Conservation (phyloP, 2,888 invertebrate species). For the Anthrax anthrax region DNA sequence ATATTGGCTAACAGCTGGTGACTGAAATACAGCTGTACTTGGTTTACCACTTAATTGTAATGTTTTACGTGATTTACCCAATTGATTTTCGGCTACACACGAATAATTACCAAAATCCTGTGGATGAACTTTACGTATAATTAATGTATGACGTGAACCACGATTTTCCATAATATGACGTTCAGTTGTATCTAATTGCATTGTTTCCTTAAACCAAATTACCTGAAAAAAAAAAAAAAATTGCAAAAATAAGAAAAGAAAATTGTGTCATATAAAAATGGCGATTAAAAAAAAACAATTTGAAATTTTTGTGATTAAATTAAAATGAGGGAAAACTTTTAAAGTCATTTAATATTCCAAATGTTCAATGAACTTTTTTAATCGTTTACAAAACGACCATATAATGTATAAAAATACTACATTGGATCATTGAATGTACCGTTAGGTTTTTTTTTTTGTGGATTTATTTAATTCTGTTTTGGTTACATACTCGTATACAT, state of each 20-base stretch:
- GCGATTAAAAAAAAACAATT: not conserved
- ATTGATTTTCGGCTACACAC: slow-evolving; percentile 52
- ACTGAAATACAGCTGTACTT: slow-evolving; percentile 48
- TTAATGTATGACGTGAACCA: slow-evolving; percentile 49
- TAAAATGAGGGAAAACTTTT: not conserved
- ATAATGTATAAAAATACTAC: no score
- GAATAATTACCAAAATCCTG: slow-evolving; percentile 57
- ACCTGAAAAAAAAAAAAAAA: slow-evolving; percentile 34
- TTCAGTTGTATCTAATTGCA: slow-evolving; percentile 52
- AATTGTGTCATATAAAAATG: not conserved
- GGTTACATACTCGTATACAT: no score
- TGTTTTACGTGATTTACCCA: slow-evolving; percentile 49
- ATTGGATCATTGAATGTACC: no score
- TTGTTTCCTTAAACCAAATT: slow-evolving; percentile 52
- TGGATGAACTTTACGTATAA: slow-evolving; percentile 50
- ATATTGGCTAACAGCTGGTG: slow-evolving; percentile 44
- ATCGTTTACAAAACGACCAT: no score
- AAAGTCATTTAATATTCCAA: no score
- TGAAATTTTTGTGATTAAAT: not conserved
- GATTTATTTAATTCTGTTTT: no score
- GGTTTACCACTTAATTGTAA: slow-evolving; percentile 53
- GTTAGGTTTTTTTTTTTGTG: no score
- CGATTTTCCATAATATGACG: slow-evolving; percentile 50
- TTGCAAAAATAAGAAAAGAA: not conserved
- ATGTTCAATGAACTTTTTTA: no score